phyloP scores from a whole-genome alignment of 2,797 vertebrate genomes.

The Pogoniulus pusillus region DNA sequence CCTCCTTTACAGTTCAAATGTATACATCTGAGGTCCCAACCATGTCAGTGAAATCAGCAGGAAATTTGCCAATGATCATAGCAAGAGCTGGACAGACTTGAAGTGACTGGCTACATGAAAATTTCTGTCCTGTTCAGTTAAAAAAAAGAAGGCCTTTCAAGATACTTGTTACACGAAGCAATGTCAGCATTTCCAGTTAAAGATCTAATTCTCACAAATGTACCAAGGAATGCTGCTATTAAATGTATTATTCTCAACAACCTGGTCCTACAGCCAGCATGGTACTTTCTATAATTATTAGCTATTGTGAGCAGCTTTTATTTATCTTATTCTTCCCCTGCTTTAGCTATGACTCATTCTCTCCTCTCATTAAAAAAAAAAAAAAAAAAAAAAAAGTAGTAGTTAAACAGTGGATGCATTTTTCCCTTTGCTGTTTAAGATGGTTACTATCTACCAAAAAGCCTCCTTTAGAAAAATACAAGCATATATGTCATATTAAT shows the following conservation, averaged over 20 bases:
- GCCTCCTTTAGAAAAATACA: background rate
- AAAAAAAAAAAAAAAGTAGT: background rate
- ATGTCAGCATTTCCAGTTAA: background rate
- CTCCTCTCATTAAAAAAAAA: background rate
- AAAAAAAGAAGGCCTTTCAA: background rate
- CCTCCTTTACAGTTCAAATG: fast-evolving
- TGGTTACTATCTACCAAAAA: background rate
- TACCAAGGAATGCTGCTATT: background rate
- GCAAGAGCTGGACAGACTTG: background rate
- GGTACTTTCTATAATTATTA: background rate
- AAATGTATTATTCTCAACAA: background rate
- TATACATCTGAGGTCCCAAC: background rate
- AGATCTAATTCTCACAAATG: background rate
- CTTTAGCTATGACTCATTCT: constrained; percentile 43
- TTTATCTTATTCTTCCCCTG: constrained; percentile 1
- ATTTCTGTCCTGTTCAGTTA: background rate
- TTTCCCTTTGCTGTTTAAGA: background rate
- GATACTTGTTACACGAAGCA: background rate
- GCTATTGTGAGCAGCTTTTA: constrained; percentile 14
- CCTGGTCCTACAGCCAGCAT: background rate
- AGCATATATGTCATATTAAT: background rate
- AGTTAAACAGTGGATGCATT: background rate
- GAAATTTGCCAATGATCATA: background rate
- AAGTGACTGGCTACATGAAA: background rate
- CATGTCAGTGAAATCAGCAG: background rate